Percentiles rank a stretch among this genome's conserved stretches.
These are phyloP conservation scores for Xiphias gladius DNA, from an alignment of 2,113 vertebrate genomes.

Conservation along the genomic window DNA sequence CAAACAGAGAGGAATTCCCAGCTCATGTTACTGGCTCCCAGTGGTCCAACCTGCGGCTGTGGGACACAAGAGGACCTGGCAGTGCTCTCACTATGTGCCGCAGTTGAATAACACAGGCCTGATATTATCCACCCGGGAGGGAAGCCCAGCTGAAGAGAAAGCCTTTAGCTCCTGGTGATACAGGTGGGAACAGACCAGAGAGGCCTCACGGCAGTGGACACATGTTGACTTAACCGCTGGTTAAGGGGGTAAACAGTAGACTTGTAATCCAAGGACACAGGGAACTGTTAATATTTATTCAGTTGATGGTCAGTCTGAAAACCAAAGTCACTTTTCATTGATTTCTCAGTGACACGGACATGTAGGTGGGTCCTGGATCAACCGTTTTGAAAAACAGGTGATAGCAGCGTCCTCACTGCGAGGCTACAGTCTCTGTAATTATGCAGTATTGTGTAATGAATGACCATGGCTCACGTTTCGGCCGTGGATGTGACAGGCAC, in stretches of 20 bases:
- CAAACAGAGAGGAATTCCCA: conserved; percentile 80
- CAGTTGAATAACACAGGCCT: conserved; percentile 59
- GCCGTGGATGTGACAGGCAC: conserved; percentile 51
- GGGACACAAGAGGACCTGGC: conserved; percentile 61
- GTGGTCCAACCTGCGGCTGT: conserved; percentile 68
- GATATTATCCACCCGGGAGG: conserved; percentile 70
- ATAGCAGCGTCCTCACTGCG: conserved; percentile 35
- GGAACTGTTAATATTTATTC: conserved; percentile 80
- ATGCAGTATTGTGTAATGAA: conserved; percentile 50
- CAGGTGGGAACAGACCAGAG: conserved; percentile 70
- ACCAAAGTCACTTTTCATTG: conserved; percentile 77
- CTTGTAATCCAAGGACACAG: conserved; percentile 74
- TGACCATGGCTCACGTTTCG: conserved; percentile 48
- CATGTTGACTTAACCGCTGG: conserved; percentile 71
- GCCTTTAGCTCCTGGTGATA: conserved; percentile 51
- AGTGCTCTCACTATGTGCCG: conserved; percentile 45
- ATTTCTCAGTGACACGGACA: conserved; percentile 47
- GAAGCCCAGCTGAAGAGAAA: conserved; percentile 38
- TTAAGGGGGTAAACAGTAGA: conserved; percentile 57
- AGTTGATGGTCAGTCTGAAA: conserved; percentile 66
- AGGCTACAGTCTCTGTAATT: conserved; percentile 47
- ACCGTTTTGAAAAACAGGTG: neutral
- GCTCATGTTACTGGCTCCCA: conserved; percentile 75
- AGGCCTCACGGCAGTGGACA: conserved; percentile 33
- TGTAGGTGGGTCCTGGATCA: conserved; percentile 63